phyloP scores from a whole-genome alignment of 2,888 invertebrate species.

The Orthosia gothica region DNA sequence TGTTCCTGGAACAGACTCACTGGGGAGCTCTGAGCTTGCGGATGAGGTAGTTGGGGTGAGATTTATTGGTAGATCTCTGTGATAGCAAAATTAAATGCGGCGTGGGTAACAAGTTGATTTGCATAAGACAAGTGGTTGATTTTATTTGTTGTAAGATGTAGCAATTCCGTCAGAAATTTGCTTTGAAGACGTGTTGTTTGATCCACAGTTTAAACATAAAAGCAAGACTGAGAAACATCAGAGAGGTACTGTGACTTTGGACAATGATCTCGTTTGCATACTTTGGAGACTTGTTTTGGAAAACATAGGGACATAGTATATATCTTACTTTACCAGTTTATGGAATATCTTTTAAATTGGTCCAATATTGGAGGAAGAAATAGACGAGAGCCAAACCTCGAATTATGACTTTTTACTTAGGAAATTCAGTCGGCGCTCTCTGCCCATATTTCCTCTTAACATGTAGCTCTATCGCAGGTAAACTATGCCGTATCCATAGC shows the following conservation, averaged over 20 bases:
- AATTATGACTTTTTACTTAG: no score
- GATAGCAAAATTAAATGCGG: background rate
- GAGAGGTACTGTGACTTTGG: background rate
- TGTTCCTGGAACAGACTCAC: slow-evolving; percentile 84
- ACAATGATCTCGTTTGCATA: background rate
- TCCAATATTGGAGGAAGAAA: no score
- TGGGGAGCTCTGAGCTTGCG: slow-evolving; percentile 66
- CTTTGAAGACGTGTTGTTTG: background rate
- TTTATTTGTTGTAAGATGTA: background rate
- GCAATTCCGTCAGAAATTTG: background rate
- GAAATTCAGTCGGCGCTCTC: no score
- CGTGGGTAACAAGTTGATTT: slow-evolving; percentile 3
- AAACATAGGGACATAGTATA: no score
- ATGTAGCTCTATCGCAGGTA: background rate
- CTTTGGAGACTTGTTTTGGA: no score
- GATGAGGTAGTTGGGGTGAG: slow-evolving; percentile 71
- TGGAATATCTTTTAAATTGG: no score
- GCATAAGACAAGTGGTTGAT: background rate
- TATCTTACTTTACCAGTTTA: no score
- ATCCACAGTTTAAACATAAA: background rate
- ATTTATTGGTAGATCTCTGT: slow-evolving; percentile 19
- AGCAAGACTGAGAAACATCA: background rate
- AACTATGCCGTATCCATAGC: slow-evolving; percentile 71
- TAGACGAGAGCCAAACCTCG: no score
- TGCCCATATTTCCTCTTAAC: no score